Base-by-base conservation (phyloP, 1,140 invertebrate genomes). In the Anoplophora glabripennis region DNA sequence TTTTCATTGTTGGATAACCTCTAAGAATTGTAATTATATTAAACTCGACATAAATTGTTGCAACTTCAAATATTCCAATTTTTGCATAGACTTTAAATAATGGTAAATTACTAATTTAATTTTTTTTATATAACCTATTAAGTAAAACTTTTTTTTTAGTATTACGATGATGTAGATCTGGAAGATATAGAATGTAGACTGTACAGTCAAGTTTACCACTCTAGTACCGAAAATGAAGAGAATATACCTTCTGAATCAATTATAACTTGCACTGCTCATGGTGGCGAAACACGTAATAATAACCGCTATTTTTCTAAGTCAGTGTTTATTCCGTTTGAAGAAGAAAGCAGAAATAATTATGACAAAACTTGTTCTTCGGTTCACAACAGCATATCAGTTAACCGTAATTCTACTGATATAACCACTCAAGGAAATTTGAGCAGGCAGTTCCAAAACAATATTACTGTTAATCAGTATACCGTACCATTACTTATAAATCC, bases 111-210 rank as follows among this genome's bases (percentile, higher is more conserved):
- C n/a, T n/a, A n/a, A n/a, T n/a, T n/a, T n/a, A n/a, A n/a, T n/a
- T n/a, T n/a, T n/a, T n/a, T n/a, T n/a, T n/a, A n/a, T n/a, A n/a
- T n/a, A n/a, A n/a, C n/a, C n/a, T n/a, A n/a, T n/a, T n/a, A n/a
- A n/a, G n/a, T n/a, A n/a, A n/a, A n/a, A n/a, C n/a, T 28, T 28
- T 5, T 28, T 28, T 28, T 28, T 28, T 28, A 28, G 21, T 3
- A n/a, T n/a, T n/a, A 40, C 12, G 47, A 49, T 15, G 60, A 74
- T 44, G 47, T 67, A 35, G 67, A 72, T 55, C 72, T 82, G 17
- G 70, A 80, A 69, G 73, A 75, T 51, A 57, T 78, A 33, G 77
- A 78, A 61, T 71, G 73, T 41, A 71, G 70, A 53, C 68, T 78
- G 0, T 78, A 78, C 51, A 71, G 74, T 34, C 72, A 75, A 60